These are phyloP conservation scores for Drosophila neocordata DNA, from an alignment of 1,140 invertebrate genomes.

Conservation along the genomic window DNA sequence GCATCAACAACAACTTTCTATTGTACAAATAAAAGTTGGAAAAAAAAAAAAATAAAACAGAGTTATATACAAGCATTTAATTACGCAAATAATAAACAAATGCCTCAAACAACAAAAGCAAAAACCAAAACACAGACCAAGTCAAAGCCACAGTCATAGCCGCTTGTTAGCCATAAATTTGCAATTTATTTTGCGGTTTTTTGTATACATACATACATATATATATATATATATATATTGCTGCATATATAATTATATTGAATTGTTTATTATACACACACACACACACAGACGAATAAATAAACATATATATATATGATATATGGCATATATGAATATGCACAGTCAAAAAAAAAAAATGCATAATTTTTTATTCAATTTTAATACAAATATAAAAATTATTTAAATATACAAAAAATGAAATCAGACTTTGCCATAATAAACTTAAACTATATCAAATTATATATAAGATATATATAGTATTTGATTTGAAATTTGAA, in stretches of 20 bases:
- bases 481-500: too few relatives aligned
- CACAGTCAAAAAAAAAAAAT: constrained; percentile 3
- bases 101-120: constrained; percentile 29
- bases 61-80: constrained; percentile 59
- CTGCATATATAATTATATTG: constrained; percentile 26
- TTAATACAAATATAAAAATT: too few relatives aligned
- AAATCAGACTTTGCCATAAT: too few relatives aligned
- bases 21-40: background rate
- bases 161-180: constrained; percentile 48
- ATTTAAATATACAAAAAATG: too few relatives aligned
- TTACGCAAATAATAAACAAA: constrained; percentile 61
- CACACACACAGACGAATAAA: background rate
- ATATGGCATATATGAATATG: constrained; percentile 4
- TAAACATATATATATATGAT: background rate
- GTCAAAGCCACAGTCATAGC: constrained; percentile 9
- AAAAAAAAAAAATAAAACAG: constrained; percentile 18
- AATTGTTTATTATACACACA: constrained; percentile 6
- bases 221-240: too few relatives aligned
- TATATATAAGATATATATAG: too few relatives aligned
- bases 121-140: constrained; percentile 33
- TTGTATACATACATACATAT: too few relatives aligned
- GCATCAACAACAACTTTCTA: constrained; percentile 30
- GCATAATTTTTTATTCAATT: background rate
- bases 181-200: constrained; percentile 44
- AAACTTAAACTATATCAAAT: too few relatives aligned